Conservation (phyloP, 2,797 vertebrate species). For the Valencia hispanica region DNA sequence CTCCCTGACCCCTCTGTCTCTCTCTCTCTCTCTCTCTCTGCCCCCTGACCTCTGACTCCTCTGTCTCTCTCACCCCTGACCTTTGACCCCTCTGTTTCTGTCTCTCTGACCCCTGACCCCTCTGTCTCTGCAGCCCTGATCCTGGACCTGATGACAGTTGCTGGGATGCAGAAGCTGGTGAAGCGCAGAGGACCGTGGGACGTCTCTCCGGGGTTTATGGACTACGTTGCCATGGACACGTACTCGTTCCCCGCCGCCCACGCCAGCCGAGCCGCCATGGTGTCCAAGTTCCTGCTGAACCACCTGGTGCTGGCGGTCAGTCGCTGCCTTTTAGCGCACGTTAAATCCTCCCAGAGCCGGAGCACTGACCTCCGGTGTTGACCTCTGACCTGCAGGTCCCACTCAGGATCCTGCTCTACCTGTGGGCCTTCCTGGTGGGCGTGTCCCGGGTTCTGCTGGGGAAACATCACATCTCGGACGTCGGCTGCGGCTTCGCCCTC, state of each 20-base stretch:
- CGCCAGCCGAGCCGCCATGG: constrained; percentile 89
- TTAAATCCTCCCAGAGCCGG: too few relatives aligned
- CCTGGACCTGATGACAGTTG: constrained; percentile 89
- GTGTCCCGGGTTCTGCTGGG: constrained; percentile 89
- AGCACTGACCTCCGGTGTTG: not conserved
- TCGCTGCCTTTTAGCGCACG: not conserved
- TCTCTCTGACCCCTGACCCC: not conserved
- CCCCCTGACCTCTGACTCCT: not conserved
- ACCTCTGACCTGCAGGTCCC: constrained; percentile 74
- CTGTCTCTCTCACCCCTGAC: not conserved
- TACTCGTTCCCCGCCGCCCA: constrained; percentile 92
- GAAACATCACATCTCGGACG: constrained; percentile 90
- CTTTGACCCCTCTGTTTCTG: not conserved
- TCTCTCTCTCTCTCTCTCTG: not conserved
- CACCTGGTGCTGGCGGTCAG: constrained; percentile 90
- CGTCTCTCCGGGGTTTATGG: constrained; percentile 82
- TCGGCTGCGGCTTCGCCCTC: constrained; percentile 88
- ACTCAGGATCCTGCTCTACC: constrained; percentile 87
- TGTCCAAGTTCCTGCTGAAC: constrained; percentile 91
- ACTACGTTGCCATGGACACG: constrained; percentile 90
- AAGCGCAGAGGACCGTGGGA: constrained; percentile 89
- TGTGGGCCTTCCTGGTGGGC: constrained; percentile 90
- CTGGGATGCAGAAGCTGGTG: constrained; percentile 89
- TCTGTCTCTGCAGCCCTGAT: constrained; percentile 80
- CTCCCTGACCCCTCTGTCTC: not conserved